These are phyloP conservation scores for Mythimna lalbum DNA, from an alignment of 2,888 invertebrate species.

Conservation along the genomic window DNA sequence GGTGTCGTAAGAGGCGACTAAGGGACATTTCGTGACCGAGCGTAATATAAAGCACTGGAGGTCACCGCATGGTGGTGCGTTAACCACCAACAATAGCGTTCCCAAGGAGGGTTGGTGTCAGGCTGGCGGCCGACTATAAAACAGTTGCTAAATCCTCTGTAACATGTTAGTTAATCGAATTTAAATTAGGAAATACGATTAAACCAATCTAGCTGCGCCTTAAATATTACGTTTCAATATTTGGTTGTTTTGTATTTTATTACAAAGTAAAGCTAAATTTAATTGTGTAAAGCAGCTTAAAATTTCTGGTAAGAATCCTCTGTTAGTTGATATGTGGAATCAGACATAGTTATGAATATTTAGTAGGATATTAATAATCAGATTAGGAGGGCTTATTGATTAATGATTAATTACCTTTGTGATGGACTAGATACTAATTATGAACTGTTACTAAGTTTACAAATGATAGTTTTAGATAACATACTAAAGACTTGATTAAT, in stretches of 20 bases:
- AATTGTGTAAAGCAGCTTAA: background rate
- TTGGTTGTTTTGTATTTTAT: background rate
- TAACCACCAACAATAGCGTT: too few relatives aligned
- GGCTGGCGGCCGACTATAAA: too few relatives aligned
- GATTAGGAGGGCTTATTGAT: slow-evolving; percentile 33
- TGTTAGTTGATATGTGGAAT: slow-evolving; percentile 6
- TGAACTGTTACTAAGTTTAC: background rate
- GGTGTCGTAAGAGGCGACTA: too few relatives aligned
- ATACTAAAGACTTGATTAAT: background rate
- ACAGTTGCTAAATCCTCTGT: too few relatives aligned
- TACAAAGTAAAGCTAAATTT: background rate
- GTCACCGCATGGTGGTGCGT: too few relatives aligned
- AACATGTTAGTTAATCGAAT: too few relatives aligned
- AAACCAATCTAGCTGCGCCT: background rate
- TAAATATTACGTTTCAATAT: background rate
- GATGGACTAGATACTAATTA: background rate
- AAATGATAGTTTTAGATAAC: background rate
- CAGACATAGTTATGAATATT: slow-evolving; percentile 8
- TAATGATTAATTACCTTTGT: slow-evolving; percentile 20
- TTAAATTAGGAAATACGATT: background rate
- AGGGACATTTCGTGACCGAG: too few relatives aligned
- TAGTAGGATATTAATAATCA: slow-evolving; percentile 22
- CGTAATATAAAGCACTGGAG: too few relatives aligned
- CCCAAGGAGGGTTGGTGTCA: too few relatives aligned
- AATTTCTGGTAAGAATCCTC: slow-evolving; percentile 4